A percentile compares a stretch with the other conserved stretches of the same genome.
Conservation (phyloP, 2,113 vertebrate genomes). For the Pampusana beccarii region DNA sequence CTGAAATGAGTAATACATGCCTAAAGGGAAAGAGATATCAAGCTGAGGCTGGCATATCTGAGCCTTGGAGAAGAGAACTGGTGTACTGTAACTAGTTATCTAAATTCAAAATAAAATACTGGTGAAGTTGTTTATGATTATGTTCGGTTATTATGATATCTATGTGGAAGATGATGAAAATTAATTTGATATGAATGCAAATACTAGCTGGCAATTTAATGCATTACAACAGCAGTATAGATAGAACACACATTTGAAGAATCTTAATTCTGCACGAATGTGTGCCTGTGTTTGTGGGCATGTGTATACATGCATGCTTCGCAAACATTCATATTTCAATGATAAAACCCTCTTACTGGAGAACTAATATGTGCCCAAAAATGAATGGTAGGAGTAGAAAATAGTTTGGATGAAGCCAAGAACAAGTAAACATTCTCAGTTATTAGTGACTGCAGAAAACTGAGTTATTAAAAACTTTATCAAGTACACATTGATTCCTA, state of each 20-base stretch:
- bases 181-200: constrained; percentile 8
- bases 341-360: background rate
- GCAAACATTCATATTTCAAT: background rate
- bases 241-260: background rate
- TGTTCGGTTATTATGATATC: background rate
- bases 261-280: background rate
- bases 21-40: constrained; percentile 12
- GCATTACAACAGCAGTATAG: background rate
- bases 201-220: background rate
- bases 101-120: constrained; percentile 18
- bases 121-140: background rate
- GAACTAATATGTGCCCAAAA: background rate
- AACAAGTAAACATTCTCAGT: background rate
- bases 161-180: background rate
- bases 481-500: background rate
- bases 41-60: background rate
- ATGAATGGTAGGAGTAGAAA: background rate
- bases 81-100: background rate
- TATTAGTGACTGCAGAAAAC: background rate
- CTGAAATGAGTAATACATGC: constrained; percentile 16
- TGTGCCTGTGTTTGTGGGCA: background rate
- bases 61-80: background rate
- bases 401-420: background rate
- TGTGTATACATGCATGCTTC: background rate
- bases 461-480: background rate